A percentile compares a stretch with the other conserved stretches of the same genome.
Evolutionary conservation across 2,113 vertebrate genomes (phyloP).

Genomic region (Chaetura pelagica): DNA sequence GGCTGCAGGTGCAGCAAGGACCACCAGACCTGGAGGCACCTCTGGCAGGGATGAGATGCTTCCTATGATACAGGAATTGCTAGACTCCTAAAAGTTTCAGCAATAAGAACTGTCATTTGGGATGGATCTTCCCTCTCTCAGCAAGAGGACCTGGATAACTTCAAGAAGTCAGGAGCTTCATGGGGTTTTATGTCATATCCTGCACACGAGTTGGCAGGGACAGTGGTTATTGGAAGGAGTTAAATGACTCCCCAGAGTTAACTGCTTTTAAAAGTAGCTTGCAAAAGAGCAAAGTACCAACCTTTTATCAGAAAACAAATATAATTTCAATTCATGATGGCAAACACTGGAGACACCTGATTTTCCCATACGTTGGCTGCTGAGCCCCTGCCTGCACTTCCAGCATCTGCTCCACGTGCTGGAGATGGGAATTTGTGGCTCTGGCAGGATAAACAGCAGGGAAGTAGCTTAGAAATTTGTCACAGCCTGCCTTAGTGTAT

Average conservation of each 20-base stretch:
- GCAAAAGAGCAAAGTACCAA: conserved; percentile 42
- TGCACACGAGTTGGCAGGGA: rapidly evolving
- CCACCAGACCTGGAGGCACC: background rate
- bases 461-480: conserved; percentile 31
- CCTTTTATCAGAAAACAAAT: conserved; percentile 55
- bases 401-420: background rate
- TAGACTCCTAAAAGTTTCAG: background rate
- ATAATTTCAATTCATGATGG: background rate
- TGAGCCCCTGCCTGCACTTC: background rate
- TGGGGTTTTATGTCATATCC: background rate
- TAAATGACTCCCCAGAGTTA: background rate
- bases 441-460: background rate
- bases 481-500: background rate
- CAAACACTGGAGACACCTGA: background rate
- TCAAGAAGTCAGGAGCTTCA: background rate
- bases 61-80: background rate
- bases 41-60: background rate
- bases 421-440: background rate
- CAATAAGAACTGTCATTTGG: background rate
- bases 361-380: background rate
- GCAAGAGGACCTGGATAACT: background rate
- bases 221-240: background rate
- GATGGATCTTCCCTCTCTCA: background rate
- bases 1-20: background rate
- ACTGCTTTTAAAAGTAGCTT: background rate